These are phyloP conservation scores for Apodemus speciosus DNA, from an alignment of 2,113 vertebrate species.

Conservation along the genomic window DNA sequence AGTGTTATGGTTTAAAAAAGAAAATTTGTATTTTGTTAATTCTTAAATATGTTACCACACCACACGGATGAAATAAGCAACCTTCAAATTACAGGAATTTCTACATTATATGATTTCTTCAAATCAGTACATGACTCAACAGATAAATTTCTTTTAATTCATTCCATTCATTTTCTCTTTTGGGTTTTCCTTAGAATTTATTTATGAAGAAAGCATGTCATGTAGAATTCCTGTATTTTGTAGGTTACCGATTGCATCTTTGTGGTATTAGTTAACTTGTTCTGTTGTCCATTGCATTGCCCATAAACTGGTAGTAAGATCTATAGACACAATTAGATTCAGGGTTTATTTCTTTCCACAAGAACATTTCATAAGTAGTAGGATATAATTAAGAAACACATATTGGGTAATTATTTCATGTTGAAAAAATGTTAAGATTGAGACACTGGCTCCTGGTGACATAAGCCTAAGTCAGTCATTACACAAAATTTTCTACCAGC, in stretches of 20 bases:
- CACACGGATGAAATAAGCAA: background rate
- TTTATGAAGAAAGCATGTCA: conserved; percentile 7
- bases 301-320: conserved; percentile 16
- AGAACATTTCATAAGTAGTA: background rate
- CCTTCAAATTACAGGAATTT: background rate
- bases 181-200: background rate
- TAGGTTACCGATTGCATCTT: background rate
- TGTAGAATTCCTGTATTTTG: conserved; percentile 21
- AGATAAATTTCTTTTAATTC: conserved; percentile 7
- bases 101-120: background rate
- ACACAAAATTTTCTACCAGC: background rate
- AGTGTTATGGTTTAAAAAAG: background rate
- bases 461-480: conserved; percentile 22
- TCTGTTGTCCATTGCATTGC: background rate
- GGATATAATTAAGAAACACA: background rate
- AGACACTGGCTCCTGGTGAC: background rate
- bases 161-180: background rate
- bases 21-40: conserved; percentile 26
- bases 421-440: conserved; percentile 21
- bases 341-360: background rate
- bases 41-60: background rate
- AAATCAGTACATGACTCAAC: background rate
- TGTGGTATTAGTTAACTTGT: background rate
- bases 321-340: background rate
- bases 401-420: conserved; percentile 27